Conservation (phyloP, 2,797 vertebrate species). For the Ficedula albicollis region DNA sequence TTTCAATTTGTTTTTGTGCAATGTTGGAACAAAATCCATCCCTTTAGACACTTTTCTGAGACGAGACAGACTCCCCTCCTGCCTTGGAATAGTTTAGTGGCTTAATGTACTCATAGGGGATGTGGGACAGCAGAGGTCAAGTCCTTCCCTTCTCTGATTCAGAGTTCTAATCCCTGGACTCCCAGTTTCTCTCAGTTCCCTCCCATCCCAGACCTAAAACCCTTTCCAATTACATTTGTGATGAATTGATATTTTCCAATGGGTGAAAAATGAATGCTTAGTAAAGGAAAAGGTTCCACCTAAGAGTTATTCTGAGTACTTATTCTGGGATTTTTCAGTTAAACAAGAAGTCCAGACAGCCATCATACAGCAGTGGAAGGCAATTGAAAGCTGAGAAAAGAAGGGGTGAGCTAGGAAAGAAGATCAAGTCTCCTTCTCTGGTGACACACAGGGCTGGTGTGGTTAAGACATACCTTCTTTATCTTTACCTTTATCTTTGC, state of each 20-base stretch:
- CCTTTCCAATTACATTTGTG: not conserved
- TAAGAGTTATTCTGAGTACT: not conserved
- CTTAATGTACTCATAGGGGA: constrained; percentile 5
- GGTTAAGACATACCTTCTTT: not conserved
- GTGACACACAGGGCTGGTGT: not conserved
- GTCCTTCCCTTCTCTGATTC: constrained; percentile 36
- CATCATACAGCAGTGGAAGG: not conserved
- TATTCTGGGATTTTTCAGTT: not conserved
- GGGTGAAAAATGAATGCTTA: not conserved
- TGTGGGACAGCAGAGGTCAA: constrained; percentile 27
- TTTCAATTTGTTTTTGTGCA: not conserved
- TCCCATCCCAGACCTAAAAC: not conserved
- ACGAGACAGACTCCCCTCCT: constrained; percentile 35
- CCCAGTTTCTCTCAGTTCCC: not conserved
- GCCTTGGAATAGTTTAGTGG: not conserved
- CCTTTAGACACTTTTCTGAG: constrained; percentile 4
- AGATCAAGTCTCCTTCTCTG: not conserved
- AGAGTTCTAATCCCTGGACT: not conserved
- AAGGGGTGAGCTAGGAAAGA: not conserved
- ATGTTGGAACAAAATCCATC: constrained; percentile 9
- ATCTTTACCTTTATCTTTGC: not conserved
- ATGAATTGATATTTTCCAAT: constrained; percentile 22
- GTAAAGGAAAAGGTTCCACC: not conserved
- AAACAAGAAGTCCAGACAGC: not conserved
- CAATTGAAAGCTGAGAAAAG: not conserved